These are phyloP conservation scores for Ericerus pela DNA, from an alignment of 1,140 invertebrate genomes.

Conservation along the genomic window DNA sequence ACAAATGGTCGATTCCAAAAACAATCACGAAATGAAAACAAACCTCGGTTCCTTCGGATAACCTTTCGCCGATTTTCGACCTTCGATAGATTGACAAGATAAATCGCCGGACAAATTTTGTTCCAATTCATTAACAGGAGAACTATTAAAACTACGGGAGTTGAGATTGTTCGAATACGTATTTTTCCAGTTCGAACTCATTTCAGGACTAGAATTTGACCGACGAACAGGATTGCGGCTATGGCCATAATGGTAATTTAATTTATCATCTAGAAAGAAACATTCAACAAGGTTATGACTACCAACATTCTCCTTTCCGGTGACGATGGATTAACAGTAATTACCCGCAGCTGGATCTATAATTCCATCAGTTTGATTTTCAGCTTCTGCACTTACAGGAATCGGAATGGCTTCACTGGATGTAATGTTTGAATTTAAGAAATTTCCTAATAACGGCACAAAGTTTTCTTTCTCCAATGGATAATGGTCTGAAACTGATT, in stretches of 20 bases:
- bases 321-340: no score
- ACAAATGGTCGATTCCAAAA: neutral
- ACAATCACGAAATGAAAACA: neutral
- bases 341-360: no score
- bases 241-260: neutral
- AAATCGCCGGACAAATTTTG: neutral
- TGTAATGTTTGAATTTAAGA: no score
- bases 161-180: constrained; percentile 36
- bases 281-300: no score
- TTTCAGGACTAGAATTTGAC: constrained; percentile 79
- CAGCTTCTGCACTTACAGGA: no score
- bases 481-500: no score
- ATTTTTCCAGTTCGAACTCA: constrained; percentile 71
- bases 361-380: no score
- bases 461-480: no score
- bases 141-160: constrained; percentile 40
- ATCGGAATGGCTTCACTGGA: no score
- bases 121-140: constrained; percentile 34
- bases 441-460: no score
- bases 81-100: constrained; percentile 5
- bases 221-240: constrained; percentile 59
- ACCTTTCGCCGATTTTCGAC: constrained; percentile 12
- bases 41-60: constrained; percentile 4
- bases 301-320: no score
- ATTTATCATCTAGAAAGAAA: neutral